phyloP scores from a whole-genome alignment of 2,888 invertebrate genomes.

The Heliconius erato region DNA sequence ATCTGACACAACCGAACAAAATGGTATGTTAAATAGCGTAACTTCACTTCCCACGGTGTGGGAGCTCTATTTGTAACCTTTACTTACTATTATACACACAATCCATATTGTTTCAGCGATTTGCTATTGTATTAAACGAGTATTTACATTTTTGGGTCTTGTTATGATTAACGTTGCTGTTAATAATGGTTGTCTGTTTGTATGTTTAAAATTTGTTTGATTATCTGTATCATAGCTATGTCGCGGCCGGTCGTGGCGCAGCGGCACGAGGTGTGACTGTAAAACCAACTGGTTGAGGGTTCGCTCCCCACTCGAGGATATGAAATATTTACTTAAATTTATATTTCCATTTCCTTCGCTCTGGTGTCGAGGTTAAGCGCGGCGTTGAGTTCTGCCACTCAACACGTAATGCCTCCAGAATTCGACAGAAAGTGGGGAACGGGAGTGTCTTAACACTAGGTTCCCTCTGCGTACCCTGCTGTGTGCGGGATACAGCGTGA shows the following conservation, averaged over 20 bases:
- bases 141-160: conserved; percentile 79
- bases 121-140: conserved; percentile 79
- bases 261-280: too few relatives aligned
- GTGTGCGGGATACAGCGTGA: too few relatives aligned
- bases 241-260: background rate
- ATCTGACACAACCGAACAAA: background rate
- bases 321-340: too few relatives aligned
- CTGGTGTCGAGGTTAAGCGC: too few relatives aligned
- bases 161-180: conserved; percentile 61
- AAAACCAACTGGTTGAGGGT: too few relatives aligned
- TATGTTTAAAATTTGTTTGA: background rate
- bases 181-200: background rate
- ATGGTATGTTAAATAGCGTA: background rate
- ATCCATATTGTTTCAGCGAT: conserved; percentile 84
- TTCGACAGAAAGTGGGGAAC: too few relatives aligned
- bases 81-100: conserved; percentile 74
- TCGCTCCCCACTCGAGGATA: too few relatives aligned
- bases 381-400: too few relatives aligned
- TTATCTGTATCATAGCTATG: background rate
- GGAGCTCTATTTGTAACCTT: conserved; percentile 77
- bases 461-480: too few relatives aligned
- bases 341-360: too few relatives aligned
- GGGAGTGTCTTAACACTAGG: too few relatives aligned
- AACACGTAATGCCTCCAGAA: too few relatives aligned
- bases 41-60: conserved; percentile 77